Evolutionary conservation across 2,797 vertebrate genomes (phyloP), one percentile per base, ranked within the genome.

Genomic region (Anas bernieri): DNA sequence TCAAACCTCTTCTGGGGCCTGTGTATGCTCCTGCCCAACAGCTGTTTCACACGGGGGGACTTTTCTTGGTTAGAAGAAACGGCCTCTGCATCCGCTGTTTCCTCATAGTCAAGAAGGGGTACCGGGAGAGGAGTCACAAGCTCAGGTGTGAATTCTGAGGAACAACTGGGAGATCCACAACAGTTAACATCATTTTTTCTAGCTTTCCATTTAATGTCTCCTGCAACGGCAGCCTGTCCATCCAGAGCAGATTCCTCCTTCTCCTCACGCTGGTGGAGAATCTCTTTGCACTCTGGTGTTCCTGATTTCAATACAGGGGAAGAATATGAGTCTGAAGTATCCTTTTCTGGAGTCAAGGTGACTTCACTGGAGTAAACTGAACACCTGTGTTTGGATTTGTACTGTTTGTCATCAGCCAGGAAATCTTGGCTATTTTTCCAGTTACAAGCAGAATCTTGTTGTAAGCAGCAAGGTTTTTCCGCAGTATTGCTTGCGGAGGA

Each of bases 391-490:
- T 78, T 91, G 45, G 69, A 80, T 61, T 94, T 78, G 25, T n/a
- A 67, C n/a, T 91, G 93, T 59, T 96, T 97, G 31, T 86, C 91
- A 64, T 97, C 96, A 58, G 55, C 17, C 43, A 80, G 80, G 28
- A 82, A 80, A 79, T 96, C 54, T 7, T 84, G 90, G 48, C 26
- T 59, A 4, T 78, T 92, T 62, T 84, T 89, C 74, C 69, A 89
- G 66, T 52, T 70, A 35, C 33, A 68, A 9, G 66, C 43, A 77
- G 90, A 26, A 74, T 96, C 93, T 17, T 90, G 93, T 74, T 94
- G 94, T 67, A 97, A 97, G 61, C 98, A 98, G 73, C 98, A 97
- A 23, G 98, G 98, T 87, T 97, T 98, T 93, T 98, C 98, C 61
- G 98, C 98, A 46, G 87, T 79, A 59, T 93, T 95, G 75, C 70